Conservation (phyloP, 2,797 vertebrate species). For the Lutjanus argentimaculatus region DNA sequence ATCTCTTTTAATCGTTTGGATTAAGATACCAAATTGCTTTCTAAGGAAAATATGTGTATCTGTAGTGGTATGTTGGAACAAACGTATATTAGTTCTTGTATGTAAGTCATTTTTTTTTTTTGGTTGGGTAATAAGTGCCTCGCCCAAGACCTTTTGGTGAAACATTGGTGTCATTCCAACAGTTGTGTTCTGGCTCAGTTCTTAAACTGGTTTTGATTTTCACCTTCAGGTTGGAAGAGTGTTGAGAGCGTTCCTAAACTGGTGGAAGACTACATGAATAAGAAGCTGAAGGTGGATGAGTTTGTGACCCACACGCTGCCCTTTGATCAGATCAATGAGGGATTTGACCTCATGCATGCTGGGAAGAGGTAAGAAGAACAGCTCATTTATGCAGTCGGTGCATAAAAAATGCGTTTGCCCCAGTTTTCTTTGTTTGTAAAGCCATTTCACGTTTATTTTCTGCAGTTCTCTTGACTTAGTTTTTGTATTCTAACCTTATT, state of each 20-base stretch:
- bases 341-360: conserved; percentile 94
- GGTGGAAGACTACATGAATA: conserved; percentile 94
- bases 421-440: background rate
- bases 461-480: background rate
- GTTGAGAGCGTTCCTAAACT: conserved; percentile 94
- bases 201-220: background rate
- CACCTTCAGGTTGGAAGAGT: conserved; percentile 93
- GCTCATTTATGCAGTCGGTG: background rate
- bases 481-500: background rate
- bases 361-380: conserved; percentile 89
- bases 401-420: background rate
- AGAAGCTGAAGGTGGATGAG: conserved; percentile 97
- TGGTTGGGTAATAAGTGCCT: background rate
- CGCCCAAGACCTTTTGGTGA: background rate
- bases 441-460: background rate
- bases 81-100: no score
- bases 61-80: background rate
- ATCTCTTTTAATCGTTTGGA: no score
- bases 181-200: background rate
- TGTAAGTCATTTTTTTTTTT: background rate
- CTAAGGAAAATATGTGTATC: background rate
- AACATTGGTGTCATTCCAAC: background rate
- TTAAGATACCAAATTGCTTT: background rate
- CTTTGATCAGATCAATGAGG: conserved; percentile 94
- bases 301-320: conserved; percentile 94